phyloP scores from a whole-genome alignment of 1,140 invertebrate genomes.

The Probaryconus sp. region DNA sequence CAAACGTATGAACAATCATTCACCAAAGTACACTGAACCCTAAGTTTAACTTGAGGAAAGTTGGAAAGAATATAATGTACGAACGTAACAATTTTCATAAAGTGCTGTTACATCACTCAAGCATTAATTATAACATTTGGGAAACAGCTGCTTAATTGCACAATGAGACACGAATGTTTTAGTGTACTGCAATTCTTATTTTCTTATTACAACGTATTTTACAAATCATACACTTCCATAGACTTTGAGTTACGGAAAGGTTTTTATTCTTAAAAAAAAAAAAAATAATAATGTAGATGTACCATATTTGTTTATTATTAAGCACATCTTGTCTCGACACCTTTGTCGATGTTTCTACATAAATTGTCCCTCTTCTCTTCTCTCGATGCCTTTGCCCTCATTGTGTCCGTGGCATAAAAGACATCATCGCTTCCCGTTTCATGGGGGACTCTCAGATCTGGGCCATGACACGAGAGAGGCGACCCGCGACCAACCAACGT shows the following conservation, averaged over 20 bases:
- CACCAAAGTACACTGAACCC: conserved; percentile 20
- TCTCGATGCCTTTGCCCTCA: conserved; percentile 19
- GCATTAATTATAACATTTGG: not conserved
- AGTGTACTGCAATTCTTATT: no score
- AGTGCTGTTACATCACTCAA: not conserved
- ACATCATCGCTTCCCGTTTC: conserved; percentile 40
- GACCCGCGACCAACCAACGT: conserved; percentile 24
- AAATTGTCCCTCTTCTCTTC: conserved; percentile 12
- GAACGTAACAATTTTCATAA: not conserved
- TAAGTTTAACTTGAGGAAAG: conserved; percentile 10
- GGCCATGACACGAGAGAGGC: conserved; percentile 46
- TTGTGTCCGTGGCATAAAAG: conserved; percentile 27
- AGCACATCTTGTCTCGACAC: conserved; percentile 6
- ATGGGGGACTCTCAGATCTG: conserved; percentile 36
- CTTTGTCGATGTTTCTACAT: conserved; percentile 20
- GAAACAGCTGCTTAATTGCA: no score
- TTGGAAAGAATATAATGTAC: conserved; percentile 3
- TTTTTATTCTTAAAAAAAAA: not conserved
- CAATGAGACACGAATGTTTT: no score
- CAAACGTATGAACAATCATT: conserved; percentile 7
- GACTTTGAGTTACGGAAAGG: no score
- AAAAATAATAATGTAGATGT: no score
- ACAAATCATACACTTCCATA: no score
- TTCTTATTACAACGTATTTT: no score
- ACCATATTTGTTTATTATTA: conserved; percentile 3